phyloP scores from a whole-genome alignment of 2,888 invertebrate genomes.

The Leptopilina myrica region DNA sequence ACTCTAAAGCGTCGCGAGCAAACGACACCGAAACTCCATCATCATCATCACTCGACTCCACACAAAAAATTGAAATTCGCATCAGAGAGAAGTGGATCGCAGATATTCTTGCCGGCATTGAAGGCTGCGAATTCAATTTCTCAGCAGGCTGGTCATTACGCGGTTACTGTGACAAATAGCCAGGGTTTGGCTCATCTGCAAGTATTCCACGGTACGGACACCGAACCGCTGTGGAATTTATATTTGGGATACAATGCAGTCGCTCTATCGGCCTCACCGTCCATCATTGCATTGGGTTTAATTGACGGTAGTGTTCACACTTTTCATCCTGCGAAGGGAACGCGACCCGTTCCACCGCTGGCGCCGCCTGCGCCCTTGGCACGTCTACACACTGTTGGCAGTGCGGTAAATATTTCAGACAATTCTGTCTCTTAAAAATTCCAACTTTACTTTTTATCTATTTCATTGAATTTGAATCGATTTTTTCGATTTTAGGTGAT shows the following conservation, averaged over 20 bases:
- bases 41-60: constrained; percentile 58
- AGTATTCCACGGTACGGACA: constrained; percentile 72
- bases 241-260: constrained; percentile 73
- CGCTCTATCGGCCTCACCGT: constrained; percentile 72
- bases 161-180: constrained; percentile 71
- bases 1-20: constrained; percentile 71
- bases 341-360: constrained; percentile 71
- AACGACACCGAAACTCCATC: constrained; percentile 56
- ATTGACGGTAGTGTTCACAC: constrained; percentile 72
- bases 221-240: constrained; percentile 72
- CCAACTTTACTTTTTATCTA: not conserved
- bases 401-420: constrained; percentile 60
- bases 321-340: constrained; percentile 72
- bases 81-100: constrained; percentile 64
- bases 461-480: no score
- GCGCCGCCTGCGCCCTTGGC: constrained; percentile 73
- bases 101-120: constrained; percentile 68
- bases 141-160: constrained; percentile 74
- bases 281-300: constrained; percentile 71
- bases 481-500: constrained; percentile 64
- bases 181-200: constrained; percentile 72
- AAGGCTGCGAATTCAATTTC: constrained; percentile 70
- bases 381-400: constrained; percentile 72
- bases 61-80: constrained; percentile 68
- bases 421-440: no score